A percentile compares a stretch with the other conserved stretches of the same genome.
These are phyloP conservation scores for Oplegnathus fasciatus DNA, from an alignment of 2,113 vertebrate species.

Conservation along the genomic window DNA sequence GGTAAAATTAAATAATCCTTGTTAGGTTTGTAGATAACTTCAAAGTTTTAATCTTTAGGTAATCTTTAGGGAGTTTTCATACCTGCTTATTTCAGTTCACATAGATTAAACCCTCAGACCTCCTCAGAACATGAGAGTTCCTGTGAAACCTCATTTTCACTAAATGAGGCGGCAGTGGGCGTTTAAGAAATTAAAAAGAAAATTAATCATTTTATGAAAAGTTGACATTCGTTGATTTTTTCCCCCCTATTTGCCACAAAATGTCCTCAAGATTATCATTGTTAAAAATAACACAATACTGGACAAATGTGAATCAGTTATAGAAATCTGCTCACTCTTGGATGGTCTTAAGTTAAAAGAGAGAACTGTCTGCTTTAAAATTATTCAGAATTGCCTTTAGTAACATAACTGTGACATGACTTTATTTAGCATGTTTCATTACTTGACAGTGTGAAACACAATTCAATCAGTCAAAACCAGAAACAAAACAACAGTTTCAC, in stretches of 20 bases:
- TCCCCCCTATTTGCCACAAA: not conserved
- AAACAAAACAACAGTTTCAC: constrained; percentile 45
- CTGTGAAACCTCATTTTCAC: not conserved
- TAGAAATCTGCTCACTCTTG: not conserved
- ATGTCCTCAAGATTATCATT: not conserved
- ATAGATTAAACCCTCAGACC: not conserved
- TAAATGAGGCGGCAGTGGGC: not conserved
- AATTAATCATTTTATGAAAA: not conserved
- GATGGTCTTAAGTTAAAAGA: not conserved
- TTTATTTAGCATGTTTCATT: constrained; percentile 1
- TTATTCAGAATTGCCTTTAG: not conserved
- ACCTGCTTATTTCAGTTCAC: not conserved
- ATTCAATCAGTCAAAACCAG: constrained; percentile 19
- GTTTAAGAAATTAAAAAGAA: not conserved
- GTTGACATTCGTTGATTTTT: not conserved
- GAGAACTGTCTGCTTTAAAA: not conserved
- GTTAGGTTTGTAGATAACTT: not conserved
- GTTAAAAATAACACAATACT: not conserved
- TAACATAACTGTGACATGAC: not conserved
- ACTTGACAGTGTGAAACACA: constrained; percentile 8
- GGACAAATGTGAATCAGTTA: not conserved
- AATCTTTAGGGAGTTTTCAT: constrained; percentile 4
- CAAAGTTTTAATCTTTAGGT: not conserved
- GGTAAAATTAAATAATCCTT: not conserved
- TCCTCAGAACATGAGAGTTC: not conserved